Evolutionary conservation across 2,888 invertebrate species (phyloP), one percentile per base, ranked within the genome.

Genomic region (Kryphioiulus occultus): DNA sequence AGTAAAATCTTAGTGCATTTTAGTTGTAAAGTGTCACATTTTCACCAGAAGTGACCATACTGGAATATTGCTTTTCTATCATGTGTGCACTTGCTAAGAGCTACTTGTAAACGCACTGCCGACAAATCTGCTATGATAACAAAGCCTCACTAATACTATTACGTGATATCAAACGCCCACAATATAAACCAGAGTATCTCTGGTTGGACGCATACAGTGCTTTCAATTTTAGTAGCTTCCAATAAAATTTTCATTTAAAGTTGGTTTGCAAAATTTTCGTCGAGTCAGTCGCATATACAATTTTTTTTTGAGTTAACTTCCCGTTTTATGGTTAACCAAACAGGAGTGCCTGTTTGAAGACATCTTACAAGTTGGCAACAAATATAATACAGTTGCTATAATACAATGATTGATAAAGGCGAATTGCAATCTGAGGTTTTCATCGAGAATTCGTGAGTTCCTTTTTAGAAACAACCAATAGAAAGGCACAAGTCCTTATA

Each of bases 311-410:
- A 78, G 30, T 78, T 78, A 26, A 78, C 78, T 78, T 78, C 30
- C 30, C 78, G 78, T 30, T 78, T 78, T 78, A 30, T 30, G 78
- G 78, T 78, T 78, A 78, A 15, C 30, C 78, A 78, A 78, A 78
- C 78, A 78, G 78, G 78, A 78, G 15, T 12, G 78, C 78, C 78
- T 78, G 78, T 30, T 30, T 78, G 78, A 78, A 26, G 30, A 78
- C 78, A 78, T 78, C 78, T 78, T 78, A 78, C 78, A 78, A 78
- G 78, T 78, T 78, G 78, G 78, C 78, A 30, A 78, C 78, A 78
- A 78, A 78, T 78, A 78, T 78, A 78, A 78, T 78, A 78, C 78
- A 78, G 78, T 78, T 78, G 78, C 78, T 78, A 78, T 78, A 78
- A 78, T 78, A 78, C 78, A 78, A 78, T 30, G 78, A 78, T 78